Percentiles rank a stretch among this genome's conserved stretches.
Evolutionary conservation across 37 sponge, comb jelly and placozoan species (phyloP).

Genomic region (Ianthella basta): DNA sequence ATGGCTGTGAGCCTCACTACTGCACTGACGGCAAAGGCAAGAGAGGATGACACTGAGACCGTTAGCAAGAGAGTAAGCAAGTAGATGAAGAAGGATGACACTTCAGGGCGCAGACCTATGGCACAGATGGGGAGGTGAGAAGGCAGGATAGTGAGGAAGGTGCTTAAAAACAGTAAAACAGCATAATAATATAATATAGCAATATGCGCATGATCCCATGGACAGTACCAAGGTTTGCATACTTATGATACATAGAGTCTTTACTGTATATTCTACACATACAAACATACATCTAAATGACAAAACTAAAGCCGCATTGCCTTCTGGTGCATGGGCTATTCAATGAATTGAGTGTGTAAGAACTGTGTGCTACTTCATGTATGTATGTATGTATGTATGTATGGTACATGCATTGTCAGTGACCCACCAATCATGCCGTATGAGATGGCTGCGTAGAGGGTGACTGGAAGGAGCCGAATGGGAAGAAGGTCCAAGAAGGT

Average conservation of each 20-base stretch:
- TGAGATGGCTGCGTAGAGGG: slow-evolving; percentile 44
- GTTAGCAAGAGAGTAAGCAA: slow-evolving; percentile 2
- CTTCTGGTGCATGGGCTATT: too few relatives aligned
- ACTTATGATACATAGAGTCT: background rate
- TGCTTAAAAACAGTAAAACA: background rate
- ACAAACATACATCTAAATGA: too few relatives aligned
- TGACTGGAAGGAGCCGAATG: slow-evolving; percentile 59
- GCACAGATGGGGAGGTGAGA: background rate
- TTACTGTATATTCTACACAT: background rate
- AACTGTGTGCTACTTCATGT: too few relatives aligned
- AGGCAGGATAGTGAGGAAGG: background rate
- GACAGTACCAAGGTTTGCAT: background rate
- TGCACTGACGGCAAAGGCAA: slow-evolving; percentile 22
- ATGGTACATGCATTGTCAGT: background rate
- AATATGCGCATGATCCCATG: background rate
- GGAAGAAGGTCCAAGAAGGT: slow-evolving; percentile 64
- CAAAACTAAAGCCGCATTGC: too few relatives aligned
- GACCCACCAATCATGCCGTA: slow-evolving; percentile 79
- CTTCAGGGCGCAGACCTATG: background rate
- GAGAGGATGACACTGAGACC: background rate
- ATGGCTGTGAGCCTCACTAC: slow-evolving; percentile 24
- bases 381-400: background rate
- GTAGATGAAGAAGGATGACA: background rate
- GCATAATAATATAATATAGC: background rate
- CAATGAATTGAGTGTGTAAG: too few relatives aligned